Base-by-base conservation (phyloP, 2,888 invertebrate species). In the Stenichneumon culpator region DNA sequence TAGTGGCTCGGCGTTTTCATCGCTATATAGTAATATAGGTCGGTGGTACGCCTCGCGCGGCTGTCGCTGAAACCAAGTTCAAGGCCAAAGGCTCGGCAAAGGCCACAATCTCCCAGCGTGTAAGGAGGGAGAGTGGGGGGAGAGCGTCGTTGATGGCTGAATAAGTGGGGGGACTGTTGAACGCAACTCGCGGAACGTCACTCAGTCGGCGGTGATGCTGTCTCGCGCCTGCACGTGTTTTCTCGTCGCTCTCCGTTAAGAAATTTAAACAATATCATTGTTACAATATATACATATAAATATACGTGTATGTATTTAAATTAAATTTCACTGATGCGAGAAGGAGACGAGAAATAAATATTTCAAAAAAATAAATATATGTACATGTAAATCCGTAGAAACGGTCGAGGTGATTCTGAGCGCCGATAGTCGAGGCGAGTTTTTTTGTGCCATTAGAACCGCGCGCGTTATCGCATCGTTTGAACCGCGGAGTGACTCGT, bases 151-250 rank as follows among this genome's bases (percentile, higher is more conserved):
- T 88, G 89, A 88, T 87, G 87, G 94, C 93, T 94, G 94, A 93
- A 93, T 93, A 94, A 93, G 93, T 91, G 95, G 94, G 92, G 95
- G 95, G 95, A 95, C 95, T 95, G 95, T 95, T 95, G 93, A 94
- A 94, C 95, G 95, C 94, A 94, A 95, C 95, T 95, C 95, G 95
- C 95, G 95, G 93, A 91, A 93, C 93, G 93, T 93, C 93, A 94
- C 92, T 92, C 93, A 94, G 93, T 94, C 92, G 93, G 93, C 94
- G 93, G 93, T 93, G 93, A 94, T 93, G 93, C 93, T 94, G 93
- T 93, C 93, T 93, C 92, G 93, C 92, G 93, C 88, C 86, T 91
- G 88, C 92, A 94, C 93, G 94, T 90, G 91, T 91, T 88, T 52
- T 89, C 86, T 86, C 89, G 90, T 90, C 89, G 90, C 90, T 91